Base-by-base conservation (phyloP, 2,888 invertebrate genomes). In the Erebia aethiops region DNA sequence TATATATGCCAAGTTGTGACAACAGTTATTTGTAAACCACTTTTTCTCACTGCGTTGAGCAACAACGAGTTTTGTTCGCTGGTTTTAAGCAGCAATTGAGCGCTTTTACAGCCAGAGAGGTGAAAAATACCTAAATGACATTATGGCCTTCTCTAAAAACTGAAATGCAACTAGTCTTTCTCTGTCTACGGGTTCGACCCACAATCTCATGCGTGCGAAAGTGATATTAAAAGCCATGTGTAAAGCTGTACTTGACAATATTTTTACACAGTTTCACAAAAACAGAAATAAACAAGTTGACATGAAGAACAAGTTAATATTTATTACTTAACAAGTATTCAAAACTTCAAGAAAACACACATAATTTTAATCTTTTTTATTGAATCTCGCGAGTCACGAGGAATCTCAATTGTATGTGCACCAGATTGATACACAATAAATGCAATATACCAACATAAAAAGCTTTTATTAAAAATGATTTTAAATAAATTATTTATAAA, bases 401-500 rank as follows among this genome's bases (percentile, higher is more conserved):
- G 69, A 71, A 73, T 73, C 67, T 68, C 43, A 52, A 58, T 26
- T 16, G 16, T 16, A 16, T 49, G 14, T 26, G 49, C 49, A 16
- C n/a, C 64, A 18, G n/a, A n/a, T 64, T 62, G 62, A 62, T 62
- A 62, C 18, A 62, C 14, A 8, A 49, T 7, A 13, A 14, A 62
- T 8, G 14, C 49, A 18, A 61, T 7, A 41, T 14, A n/a, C 35
- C 14, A 13, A 60, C 35, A 1, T n/a, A 60, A 58, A 21, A 0
- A 57, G 13, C 14, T 26, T n/a, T 11, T 52, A 13, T 54, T 7
- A 54, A 10, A 54, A 18, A 3, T 1, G 21, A 21, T 9, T 9
- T 9, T 18, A 51, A n/a, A 51, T 2, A 51, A n/a, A 4, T 35
- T 35, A 1, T 35, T 35, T 35, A 35, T 35, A 35, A 35, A 35